Evolutionary conservation across 2,888 invertebrate genomes (phyloP).

Genomic region (Hirtodrosophila histrioides): DNA sequence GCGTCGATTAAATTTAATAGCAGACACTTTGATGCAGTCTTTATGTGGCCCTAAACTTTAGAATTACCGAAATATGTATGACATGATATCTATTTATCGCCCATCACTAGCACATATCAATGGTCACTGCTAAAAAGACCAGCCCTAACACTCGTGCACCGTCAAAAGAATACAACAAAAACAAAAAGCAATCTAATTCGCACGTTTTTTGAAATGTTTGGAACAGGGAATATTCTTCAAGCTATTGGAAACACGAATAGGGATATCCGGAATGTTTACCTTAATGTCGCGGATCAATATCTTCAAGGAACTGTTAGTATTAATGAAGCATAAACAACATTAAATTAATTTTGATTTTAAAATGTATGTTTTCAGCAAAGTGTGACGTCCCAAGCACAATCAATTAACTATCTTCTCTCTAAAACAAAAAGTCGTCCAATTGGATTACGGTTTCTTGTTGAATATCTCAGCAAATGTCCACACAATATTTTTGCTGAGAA

Average conservation of each 20-base stretch:
- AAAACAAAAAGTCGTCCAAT: constrained; percentile 30
- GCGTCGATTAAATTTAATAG: too few species aligned
- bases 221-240: constrained; percentile 26
- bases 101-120: too few species aligned
- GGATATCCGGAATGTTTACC: constrained; percentile 26
- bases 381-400: constrained; percentile 26
- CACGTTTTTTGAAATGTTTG: constrained; percentile 52
- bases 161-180: too few species aligned
- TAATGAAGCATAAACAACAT: background rate
- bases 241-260: constrained; percentile 16
- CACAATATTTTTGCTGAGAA: constrained; percentile 25
- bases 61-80: too few species aligned
- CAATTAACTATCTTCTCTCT: constrained; percentile 33
- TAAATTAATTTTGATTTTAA: background rate
- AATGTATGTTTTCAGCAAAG: constrained; percentile 3
- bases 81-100: too few species aligned
- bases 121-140: too few species aligned
- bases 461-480: constrained; percentile 28
- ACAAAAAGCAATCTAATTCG: background rate
- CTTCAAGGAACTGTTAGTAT: constrained; percentile 21
- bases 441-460: constrained; percentile 47
- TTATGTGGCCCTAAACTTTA: too few species aligned
- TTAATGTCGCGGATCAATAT: constrained; percentile 18
- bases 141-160: too few species aligned
- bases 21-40: too few species aligned